These are phyloP conservation scores for Cynodonichthys magdalenae DNA, from an alignment of 2,797 vertebrate genomes.

Conservation along the genomic window DNA sequence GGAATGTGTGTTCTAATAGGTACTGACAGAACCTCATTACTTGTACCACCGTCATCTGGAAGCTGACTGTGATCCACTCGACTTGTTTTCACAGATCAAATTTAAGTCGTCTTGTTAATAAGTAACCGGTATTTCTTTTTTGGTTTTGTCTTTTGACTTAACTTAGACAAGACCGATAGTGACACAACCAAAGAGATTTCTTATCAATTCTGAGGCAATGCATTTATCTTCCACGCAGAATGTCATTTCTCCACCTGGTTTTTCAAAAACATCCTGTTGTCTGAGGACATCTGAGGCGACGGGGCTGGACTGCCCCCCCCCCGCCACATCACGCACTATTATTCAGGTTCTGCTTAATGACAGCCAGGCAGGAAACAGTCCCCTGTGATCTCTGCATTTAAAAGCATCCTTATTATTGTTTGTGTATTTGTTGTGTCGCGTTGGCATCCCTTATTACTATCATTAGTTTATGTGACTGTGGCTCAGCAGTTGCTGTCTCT, in stretches of 20 bases:
- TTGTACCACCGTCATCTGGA: constrained; percentile 21
- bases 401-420: constrained; percentile 64
- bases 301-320: constrained; percentile 57
- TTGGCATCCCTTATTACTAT: constrained; percentile 53
- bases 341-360: constrained; percentile 67
- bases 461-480: constrained; percentile 53
- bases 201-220: constrained; percentile 59
- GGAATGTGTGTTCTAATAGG: constrained; percentile 49
- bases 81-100: constrained; percentile 33
- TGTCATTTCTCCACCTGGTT: constrained; percentile 67
- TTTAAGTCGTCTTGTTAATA: neutral
- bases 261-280: constrained; percentile 78
- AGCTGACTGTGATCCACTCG: neutral
- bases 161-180: neutral
- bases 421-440: constrained; percentile 62
- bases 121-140: constrained; percentile 13
- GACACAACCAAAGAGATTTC: constrained; percentile 47
- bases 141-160: constrained; percentile 1
- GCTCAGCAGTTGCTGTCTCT: constrained; percentile 8
- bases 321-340: constrained; percentile 63
- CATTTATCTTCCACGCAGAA: constrained; percentile 37
- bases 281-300: constrained; percentile 61
- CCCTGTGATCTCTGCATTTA: constrained; percentile 71
- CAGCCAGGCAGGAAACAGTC: constrained; percentile 67
- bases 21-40: constrained; percentile 52